Base-by-base conservation (phyloP, 2,888 invertebrate species). In the Philaethria dido region DNA sequence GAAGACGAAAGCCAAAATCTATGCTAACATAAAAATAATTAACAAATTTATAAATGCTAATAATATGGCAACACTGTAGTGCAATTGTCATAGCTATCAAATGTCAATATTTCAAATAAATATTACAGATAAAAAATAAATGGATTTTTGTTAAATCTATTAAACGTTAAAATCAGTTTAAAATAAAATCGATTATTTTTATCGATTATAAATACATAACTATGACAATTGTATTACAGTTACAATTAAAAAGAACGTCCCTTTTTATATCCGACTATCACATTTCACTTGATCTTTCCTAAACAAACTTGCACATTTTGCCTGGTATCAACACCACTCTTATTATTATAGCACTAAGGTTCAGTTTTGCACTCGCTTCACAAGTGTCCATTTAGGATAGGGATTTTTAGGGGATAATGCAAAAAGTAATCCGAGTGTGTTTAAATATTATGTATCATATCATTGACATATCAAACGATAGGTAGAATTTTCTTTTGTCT, bases 1-100 rank as follows among this genome's bases (percentile, higher is more conserved):
- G 88, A 88, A 88, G 87, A 87, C 87, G 61, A 62, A 71, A 73
- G 70, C 80, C 77, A 73, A 81, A 80, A 75, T 69, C 66, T 67
- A 25, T n/a, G 42, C 60, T 60, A 65, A 69, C 62, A 60, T 63
- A 72, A 71, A 68, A 65, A 69, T 70, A 68, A 71, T 54, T 67
- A 69, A 69, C 63, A 61, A 66, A 59, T 55, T 47, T 54, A 71
- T 78, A 85, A 85, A 85, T 82, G 82, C 80, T 82, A 79, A 74
- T 66, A 62, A 79, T 82, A 86, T 86, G 85, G 86, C 86, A 84
- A 76, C 72, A 77, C 68, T 66, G 71, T 45, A 33, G 45, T 33
- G 18, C 60, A 33, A 33, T 60, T 60, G 60, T 44, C 29, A 25
- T 33, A 60, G 44, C 25, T n/a, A 9, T 42, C n/a, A 42, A 42